Evolutionary conservation across 2,888 invertebrate species (phyloP).

Genomic region (Chirona hameri): DNA sequence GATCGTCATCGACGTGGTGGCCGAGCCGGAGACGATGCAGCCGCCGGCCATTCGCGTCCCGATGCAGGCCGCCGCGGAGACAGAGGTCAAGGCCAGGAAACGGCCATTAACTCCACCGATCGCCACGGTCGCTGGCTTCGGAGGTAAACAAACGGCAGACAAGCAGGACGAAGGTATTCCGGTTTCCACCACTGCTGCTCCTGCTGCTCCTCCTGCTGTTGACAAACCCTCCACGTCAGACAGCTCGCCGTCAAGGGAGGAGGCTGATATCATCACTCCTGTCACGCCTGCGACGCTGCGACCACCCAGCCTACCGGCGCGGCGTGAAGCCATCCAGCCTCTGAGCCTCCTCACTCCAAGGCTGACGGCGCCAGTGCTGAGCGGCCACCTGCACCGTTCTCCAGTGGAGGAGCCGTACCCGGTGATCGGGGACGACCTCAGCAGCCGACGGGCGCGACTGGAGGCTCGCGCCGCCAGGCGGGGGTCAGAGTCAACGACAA

Average conservation of each 20-base stretch:
- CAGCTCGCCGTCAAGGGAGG: slow-evolving; percentile 51
- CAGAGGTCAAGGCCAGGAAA: no score
- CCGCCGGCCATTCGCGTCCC: slow-evolving; percentile 82
- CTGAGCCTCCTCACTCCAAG: no score
- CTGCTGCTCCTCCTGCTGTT: no score
- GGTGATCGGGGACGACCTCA: slow-evolving; percentile 97
- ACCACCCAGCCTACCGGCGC: slow-evolving; percentile 84
- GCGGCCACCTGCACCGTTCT: slow-evolving; percentile 61
- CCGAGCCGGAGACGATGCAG: slow-evolving; percentile 85
- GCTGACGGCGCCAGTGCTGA: slow-evolving; percentile 96
- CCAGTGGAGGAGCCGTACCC: slow-evolving; percentile 88
- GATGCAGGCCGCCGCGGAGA: slow-evolving; percentile 63
- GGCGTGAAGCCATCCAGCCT: slow-evolving; percentile 81
- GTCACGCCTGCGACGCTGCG: slow-evolving; percentile 82
- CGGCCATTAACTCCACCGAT: no score
- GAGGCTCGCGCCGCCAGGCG: not conserved
- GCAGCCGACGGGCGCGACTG: slow-evolving; percentile 47
- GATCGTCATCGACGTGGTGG: slow-evolving; percentile 63
- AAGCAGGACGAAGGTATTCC: no score
- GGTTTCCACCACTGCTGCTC: no score
- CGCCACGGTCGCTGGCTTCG: no score
- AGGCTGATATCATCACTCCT: slow-evolving; percentile 95
- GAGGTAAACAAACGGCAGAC: no score
- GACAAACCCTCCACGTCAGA: no score
- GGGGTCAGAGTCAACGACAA: no score